Base-by-base conservation (phyloP, 2,888 invertebrate genomes). In the Galerucella pusilla region DNA sequence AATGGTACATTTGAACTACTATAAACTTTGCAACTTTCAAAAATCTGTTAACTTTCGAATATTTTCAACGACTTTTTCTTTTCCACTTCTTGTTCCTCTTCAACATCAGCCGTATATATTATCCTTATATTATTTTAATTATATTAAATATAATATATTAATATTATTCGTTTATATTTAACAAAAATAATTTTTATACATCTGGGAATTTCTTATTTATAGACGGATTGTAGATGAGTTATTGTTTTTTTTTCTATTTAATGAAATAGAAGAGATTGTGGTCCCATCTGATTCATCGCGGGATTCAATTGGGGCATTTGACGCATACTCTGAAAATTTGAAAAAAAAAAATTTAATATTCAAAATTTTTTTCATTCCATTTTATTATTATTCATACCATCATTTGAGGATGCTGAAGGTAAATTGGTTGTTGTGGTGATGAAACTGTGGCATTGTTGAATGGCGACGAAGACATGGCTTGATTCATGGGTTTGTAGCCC, bases 401-500 rank as follows among this genome's bases (percentile, higher is more conserved):
- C 78, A 88, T 82, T 77, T 84, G 85, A 67, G 86, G 85, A 68
- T 85, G 84, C 42, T 85, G 84, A 75, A 68, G 70, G 68, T 70
- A 84, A 77, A 88, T 82, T 77, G 84, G 85, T 65, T 85, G 85
- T 69, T 85, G 84, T 28, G 85, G 84, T 75, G 81, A 77, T 66
- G 82, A 80, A 25, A 83, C 83, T 79, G 83, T 85, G 82, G 81
- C 83, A 82, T 81, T 85, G 81, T 85, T 86, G 79, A 81, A 84
- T 75, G 85, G 81, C 69, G 82, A 81, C 9, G 65, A 35, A 20
- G 76, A 71, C 83, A 87, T 85, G 20, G 86, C 81, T 75, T 87
- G 87, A 79, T 87, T 96, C 96, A 96, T 96, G 76, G 96, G 96
- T 88, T 95, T 91, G 89, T 96, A 96, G 82, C 94, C 94, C 77